Percentiles rank a stretch among this genome's conserved stretches.
phyloP scores from a whole-genome alignment of 1,140 invertebrate genomes.

The Metopolophium dirhodum region DNA sequence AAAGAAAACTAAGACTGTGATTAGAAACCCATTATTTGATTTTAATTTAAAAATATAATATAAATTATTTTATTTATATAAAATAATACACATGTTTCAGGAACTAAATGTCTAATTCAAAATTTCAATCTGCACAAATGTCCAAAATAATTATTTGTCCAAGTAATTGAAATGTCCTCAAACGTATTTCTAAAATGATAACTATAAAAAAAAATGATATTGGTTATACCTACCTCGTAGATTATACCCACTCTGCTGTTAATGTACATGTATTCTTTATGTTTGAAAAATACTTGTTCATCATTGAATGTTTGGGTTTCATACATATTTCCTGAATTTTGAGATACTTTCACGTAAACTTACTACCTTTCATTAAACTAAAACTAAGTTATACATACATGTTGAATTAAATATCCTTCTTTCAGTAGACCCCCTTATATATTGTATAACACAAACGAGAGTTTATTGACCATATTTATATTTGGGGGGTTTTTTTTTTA shows the following conservation, averaged over 20 bases:
- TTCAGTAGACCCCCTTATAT: not conserved
- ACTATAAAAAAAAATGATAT: not conserved
- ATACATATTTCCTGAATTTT: not conserved
- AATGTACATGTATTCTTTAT: not conserved
- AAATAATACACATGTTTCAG: not conserved
- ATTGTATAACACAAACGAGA: not conserved
- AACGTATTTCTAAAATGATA: not conserved
- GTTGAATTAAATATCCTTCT: not conserved
- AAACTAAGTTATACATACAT: not conserved
- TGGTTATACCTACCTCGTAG: not conserved
- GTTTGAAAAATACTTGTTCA: not conserved
- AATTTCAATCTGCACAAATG: not conserved
- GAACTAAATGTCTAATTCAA: not conserved
- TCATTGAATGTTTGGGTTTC: not conserved
- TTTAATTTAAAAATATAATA: slow-evolving; percentile 27
- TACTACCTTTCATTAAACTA: too few relatives aligned
- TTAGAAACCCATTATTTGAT: slow-evolving; percentile 26
- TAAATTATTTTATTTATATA: not conserved
- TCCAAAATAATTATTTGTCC: too few relatives aligned
- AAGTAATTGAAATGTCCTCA: not conserved
- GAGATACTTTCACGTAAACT: too few relatives aligned
- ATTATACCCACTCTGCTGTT: not conserved
- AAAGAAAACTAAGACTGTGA: slow-evolving; percentile 50
- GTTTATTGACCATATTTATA: not conserved
- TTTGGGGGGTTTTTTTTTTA: not conserved